These are phyloP conservation scores for Huso huso DNA, from an alignment of 2,797 vertebrate species.

Conservation along the genomic window DNA sequence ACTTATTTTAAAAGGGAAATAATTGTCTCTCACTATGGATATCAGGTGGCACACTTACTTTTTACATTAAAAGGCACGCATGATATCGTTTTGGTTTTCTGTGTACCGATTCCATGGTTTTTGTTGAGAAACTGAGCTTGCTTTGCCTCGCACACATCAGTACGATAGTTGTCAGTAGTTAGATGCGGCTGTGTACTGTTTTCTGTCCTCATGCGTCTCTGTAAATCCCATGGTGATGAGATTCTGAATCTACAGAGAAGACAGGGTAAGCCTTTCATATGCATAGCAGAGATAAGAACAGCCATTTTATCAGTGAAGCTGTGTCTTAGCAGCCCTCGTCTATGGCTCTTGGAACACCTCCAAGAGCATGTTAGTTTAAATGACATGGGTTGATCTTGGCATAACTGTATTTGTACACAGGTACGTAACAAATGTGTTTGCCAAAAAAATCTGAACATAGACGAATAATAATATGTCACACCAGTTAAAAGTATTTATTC, in stretches of 20 bases:
- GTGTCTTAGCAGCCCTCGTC: conserved; percentile 46
- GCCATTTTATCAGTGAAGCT: conserved; percentile 65
- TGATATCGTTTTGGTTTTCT: conserved; percentile 6
- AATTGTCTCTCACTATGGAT: no score
- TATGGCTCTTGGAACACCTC: conserved; percentile 49
- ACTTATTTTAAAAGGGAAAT: no score
- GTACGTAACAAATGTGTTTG: conserved; percentile 57
- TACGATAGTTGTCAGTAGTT: conserved; percentile 37
- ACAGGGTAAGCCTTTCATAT: conserved; percentile 71
- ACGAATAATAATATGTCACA: no score
- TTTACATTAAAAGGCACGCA: no score
- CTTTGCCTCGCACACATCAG: conserved; percentile 30
- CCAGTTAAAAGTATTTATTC: no score
- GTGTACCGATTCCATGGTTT: conserved; percentile 11
- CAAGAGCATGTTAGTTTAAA: conserved; percentile 57
- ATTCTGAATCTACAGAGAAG: conserved; percentile 60
- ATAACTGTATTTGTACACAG: conserved; percentile 39
- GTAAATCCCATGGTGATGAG: conserved; percentile 60
- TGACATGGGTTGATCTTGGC: conserved; percentile 44
- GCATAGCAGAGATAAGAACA: conserved; percentile 68
- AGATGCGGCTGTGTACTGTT: conserved; percentile 43
- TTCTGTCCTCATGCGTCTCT: conserved; percentile 51
- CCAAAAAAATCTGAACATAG: conserved; percentile 24
- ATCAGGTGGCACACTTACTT: no score
- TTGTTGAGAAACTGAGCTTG: conserved; percentile 9